Evolutionary conservation across 2,888 invertebrate genomes (phyloP).

Genomic region (Acanthoscelides obtectus): DNA sequence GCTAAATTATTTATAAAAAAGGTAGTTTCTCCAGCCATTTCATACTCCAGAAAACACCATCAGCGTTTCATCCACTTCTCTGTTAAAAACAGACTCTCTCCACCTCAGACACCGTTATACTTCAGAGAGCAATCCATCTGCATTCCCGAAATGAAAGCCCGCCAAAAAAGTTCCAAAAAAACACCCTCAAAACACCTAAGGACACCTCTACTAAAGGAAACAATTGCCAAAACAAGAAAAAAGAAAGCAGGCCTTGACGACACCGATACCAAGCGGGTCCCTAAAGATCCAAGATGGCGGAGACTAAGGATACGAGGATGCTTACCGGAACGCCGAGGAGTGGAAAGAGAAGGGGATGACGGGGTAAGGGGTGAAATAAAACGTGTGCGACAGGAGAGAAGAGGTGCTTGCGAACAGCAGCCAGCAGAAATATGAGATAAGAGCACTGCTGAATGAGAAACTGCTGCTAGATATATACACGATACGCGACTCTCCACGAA

Average conservation of each 20-base stretch:
- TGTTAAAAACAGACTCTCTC: too few relatives aligned
- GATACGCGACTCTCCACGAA: not conserved
- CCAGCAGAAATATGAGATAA: slow-evolving; percentile 38
- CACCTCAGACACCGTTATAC: too few relatives aligned
- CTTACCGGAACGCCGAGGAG: too few relatives aligned
- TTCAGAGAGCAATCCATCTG: not conserved
- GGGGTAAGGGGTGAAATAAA: slow-evolving; percentile 40
- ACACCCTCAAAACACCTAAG: not conserved
- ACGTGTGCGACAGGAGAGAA: slow-evolving; percentile 41
- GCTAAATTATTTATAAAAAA: too few relatives aligned
- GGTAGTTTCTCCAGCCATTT: too few relatives aligned
- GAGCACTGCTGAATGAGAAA: slow-evolving; percentile 34
- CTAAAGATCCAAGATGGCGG: slow-evolving; percentile 38
- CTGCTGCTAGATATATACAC: slow-evolving; percentile 19
- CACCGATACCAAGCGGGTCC: too few relatives aligned
- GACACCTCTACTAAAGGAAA: not conserved
- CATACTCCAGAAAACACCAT: too few relatives aligned
- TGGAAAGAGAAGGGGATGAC: slow-evolving; percentile 30
- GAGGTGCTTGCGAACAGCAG: slow-evolving; percentile 35
- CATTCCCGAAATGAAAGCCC: not conserved
- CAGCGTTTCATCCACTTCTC: too few relatives aligned
- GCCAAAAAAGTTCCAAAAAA: not conserved
- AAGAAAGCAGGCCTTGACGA: not conserved
- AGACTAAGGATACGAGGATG: slow-evolving; percentile 30
- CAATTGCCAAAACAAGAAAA: not conserved